Evolutionary conservation across 2,888 invertebrate species (phyloP), one percentile per base, ranked within the genome.

Genomic region (Andrena camellia): DNA sequence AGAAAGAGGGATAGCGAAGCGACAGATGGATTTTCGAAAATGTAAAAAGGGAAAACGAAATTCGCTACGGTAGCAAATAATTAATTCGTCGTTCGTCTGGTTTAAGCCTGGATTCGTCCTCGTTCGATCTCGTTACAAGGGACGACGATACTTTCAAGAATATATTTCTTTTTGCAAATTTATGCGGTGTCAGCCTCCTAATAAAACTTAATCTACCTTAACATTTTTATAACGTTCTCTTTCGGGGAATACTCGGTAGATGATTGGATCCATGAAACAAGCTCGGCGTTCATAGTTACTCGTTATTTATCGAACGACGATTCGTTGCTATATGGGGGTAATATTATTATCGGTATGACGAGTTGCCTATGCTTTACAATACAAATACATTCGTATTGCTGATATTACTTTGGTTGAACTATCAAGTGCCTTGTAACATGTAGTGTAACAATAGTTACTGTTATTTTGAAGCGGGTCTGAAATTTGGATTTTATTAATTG

Each of bases 81-180:
- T 79, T 68, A 79, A 86, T 81, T 20, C 33, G 69, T 73, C 71
- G 52, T 84, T 76, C 84, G 81, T 88, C 75, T 52, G 57, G 20
- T 50, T 72, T 60, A 63, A 68, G 82, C 80, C 78, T 81, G 80
- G 80, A 77, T 85, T 88, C 75, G 84, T 84, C 35, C 76, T 76
- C 50, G 48, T 76, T 86, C 76, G 74, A 73, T 23, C 8, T 50
- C 42, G 3, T 7, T 8, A n/a, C 23, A 23, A 33, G 29, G 5
- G 13, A 26, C 7, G 10, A n/a, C 54, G 42, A 52, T 62, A 26
- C 31, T 64, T 66, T 20, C 4, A 59, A 71, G 26, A 1, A 59
- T 31, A 29, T 13, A 10, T 23, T 26, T 42, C 2, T 20, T 42
- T 42, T 42, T 2, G 20, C 6, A 23, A 50, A 50, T 20, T 33